phyloP scores from a whole-genome alignment of 1,140 invertebrate species.

The Drosophila saltans region DNA sequence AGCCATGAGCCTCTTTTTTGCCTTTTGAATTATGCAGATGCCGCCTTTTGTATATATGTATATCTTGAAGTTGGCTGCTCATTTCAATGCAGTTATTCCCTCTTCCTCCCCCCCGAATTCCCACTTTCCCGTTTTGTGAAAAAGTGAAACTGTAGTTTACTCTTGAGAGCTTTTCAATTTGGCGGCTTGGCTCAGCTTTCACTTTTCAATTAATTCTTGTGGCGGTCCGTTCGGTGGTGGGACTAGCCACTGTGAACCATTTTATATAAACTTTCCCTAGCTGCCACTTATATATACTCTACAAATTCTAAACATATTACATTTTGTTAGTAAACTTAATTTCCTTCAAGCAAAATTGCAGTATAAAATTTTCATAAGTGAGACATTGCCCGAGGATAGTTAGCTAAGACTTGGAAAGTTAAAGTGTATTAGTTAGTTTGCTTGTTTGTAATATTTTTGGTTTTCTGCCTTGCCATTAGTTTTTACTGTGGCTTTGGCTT shows the following conservation, averaged over 20 bases:
- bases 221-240: slow-evolving; percentile 28
- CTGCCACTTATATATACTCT: slow-evolving; percentile 34
- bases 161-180: slow-evolving; percentile 59
- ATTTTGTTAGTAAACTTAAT: background rate
- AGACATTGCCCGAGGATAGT: too few relatives aligned
- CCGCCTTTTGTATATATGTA: slow-evolving; percentile 21
- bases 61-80: slow-evolving; percentile 15
- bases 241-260: slow-evolving; percentile 37
- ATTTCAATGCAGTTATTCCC: slow-evolving; percentile 18
- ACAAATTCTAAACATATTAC: slow-evolving; percentile 5
- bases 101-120: background rate
- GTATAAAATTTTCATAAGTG: background rate
- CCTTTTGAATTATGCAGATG: slow-evolving; percentile 52
- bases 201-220: slow-evolving; percentile 74
- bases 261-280: slow-evolving; percentile 58
- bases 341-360: background rate
- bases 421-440: background rate
- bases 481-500: slow-evolving; percentile 49
- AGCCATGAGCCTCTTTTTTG: background rate
- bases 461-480: slow-evolving; percentile 42
- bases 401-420: too few relatives aligned
- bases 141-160: slow-evolving; percentile 61
- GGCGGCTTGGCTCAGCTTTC: slow-evolving; percentile 57
- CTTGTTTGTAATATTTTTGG: background rate
- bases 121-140: background rate